Conservation (phyloP, 2,797 vertebrate genomes). For the Anguilla pacifica region DNA sequence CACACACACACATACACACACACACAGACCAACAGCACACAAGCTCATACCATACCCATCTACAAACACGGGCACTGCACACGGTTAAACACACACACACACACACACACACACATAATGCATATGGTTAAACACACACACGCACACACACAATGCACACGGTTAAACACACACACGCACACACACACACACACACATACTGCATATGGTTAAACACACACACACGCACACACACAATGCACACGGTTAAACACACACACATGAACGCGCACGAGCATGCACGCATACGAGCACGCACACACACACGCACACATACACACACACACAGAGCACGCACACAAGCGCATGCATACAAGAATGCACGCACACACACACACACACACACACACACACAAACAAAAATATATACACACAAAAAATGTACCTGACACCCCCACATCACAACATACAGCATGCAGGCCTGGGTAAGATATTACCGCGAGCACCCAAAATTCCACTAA, state of each 20-base stretch:
- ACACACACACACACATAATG: constrained; percentile 25
- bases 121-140: neutral
- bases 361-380: neutral
- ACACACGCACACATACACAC: constrained; percentile 22
- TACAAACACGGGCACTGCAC: too few relatives aligned
- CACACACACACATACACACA: too few relatives aligned
- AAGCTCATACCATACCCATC: too few relatives aligned
- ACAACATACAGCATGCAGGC: neutral
- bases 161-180: too few relatives aligned
- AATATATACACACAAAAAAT: neutral
- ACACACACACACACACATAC: too few relatives aligned
- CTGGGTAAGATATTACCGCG: neutral
- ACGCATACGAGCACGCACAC: neutral
- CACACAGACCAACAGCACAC: too few relatives aligned
- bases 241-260: neutral
- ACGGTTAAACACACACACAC: neutral
- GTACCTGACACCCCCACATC: neutral
- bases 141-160: neutral
- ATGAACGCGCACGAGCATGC: neutral
- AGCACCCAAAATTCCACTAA: neutral
- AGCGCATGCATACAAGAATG: neutral
- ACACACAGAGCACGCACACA: neutral
- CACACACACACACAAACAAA: neutral
- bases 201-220: neutral
- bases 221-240: neutral